Evolutionary conservation across 2,797 vertebrate genomes (phyloP).

Genomic region (Arrhamphus sclerolepis): DNA sequence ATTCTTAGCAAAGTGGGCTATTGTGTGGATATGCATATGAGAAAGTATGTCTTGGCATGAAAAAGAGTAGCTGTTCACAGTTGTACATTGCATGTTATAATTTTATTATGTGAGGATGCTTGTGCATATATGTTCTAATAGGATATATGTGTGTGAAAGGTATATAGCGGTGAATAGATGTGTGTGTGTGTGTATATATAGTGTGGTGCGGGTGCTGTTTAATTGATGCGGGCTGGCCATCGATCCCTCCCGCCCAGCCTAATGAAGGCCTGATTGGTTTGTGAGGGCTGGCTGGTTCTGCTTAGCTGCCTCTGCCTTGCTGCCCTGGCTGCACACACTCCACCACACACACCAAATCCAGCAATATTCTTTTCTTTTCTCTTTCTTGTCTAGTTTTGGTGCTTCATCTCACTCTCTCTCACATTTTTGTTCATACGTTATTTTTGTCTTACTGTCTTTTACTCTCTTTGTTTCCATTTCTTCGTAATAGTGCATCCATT

Average conservation of each 20-base stretch:
- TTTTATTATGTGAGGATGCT: constrained; percentile 5
- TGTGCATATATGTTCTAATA: constrained; percentile 15
- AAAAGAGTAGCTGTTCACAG: not conserved
- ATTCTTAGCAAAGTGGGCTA: no score
- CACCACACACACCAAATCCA: constrained; percentile 70
- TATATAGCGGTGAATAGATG: constrained; percentile 53
- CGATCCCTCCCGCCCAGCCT: constrained; percentile 86
- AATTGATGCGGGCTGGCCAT: constrained; percentile 88
- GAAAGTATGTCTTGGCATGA: not conserved
- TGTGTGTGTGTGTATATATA: constrained; percentile 51
- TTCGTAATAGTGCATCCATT: constrained; percentile 28
- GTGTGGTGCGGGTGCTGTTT: constrained; percentile 78
- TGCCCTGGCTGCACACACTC: constrained; percentile 72
- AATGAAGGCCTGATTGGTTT: constrained; percentile 91
- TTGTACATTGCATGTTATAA: not conserved
- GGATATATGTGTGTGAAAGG: constrained; percentile 18
- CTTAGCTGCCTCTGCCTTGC: constrained; percentile 82
- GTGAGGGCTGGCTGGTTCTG: constrained; percentile 88
- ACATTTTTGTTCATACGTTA: constrained; percentile 55
- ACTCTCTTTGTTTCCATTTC: constrained; percentile 20
- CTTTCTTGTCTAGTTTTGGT: constrained; percentile 34
- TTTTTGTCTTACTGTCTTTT: constrained; percentile 43
- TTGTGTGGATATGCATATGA: not conserved
- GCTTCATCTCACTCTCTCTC: constrained; percentile 58
- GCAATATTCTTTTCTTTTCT: constrained; percentile 73